Conservation (phyloP, 2,797 vertebrate genomes). For the Girardinus metallicus region DNA sequence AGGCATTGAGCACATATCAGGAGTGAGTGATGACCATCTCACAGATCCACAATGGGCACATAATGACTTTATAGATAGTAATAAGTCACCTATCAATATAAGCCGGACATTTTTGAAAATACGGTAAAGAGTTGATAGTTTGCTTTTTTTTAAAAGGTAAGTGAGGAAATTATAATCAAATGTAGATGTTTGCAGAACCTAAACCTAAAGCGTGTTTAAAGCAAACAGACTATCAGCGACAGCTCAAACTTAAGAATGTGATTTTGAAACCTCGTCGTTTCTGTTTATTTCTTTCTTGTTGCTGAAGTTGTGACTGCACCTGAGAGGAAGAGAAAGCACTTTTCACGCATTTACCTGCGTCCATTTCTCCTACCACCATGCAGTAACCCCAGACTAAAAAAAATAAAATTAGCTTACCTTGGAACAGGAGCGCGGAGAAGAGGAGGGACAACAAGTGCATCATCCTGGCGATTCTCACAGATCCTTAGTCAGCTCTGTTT, state of each 20-base stretch:
- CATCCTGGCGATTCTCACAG: slow-evolving; percentile 69
- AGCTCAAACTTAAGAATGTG: slow-evolving; percentile 11
- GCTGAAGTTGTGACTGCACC: slow-evolving; percentile 56
- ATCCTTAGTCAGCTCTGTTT: slow-evolving; percentile 34
- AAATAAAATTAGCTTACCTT: slow-evolving; percentile 65
- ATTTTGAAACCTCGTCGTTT: neutral
- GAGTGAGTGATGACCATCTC: slow-evolving; percentile 34
- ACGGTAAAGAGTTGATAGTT: neutral
- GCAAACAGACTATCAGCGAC: slow-evolving; percentile 1
- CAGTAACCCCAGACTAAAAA: neutral
- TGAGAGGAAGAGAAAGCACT: slow-evolving; percentile 30
- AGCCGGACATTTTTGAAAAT: neutral
- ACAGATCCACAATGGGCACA: slow-evolving; percentile 38
- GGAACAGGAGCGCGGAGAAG: slow-evolving; percentile 50
- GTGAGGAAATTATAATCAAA: neutral
- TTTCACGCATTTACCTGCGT: slow-evolving; percentile 20
- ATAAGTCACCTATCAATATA: slow-evolving; percentile 32
- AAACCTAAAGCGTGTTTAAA: neutral
- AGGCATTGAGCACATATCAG: slow-evolving; percentile 53
- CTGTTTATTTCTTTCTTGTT: neutral
- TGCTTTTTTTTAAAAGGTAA: neutral
- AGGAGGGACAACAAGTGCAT: slow-evolving; percentile 80
- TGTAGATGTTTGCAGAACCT: neutral
- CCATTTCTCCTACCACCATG: neutral
- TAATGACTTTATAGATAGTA: slow-evolving; percentile 1